A percentile compares a stretch with the other conserved stretches of the same genome.
Conservation (phyloP, 2,888 invertebrate genomes). For the Tethea ocularis region DNA sequence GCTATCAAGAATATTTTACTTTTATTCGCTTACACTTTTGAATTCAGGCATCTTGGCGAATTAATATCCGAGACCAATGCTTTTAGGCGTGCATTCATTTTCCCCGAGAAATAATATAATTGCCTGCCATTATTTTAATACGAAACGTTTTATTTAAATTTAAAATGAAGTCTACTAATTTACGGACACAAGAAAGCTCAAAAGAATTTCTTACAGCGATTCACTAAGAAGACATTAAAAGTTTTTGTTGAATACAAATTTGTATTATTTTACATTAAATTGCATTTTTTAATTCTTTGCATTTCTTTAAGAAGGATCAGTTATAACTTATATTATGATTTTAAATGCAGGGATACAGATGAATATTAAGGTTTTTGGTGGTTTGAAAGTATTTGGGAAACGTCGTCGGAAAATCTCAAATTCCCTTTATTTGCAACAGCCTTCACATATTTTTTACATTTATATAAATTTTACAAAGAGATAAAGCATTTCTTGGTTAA, state of each 20-base stretch:
- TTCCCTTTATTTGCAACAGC: too few relatives aligned
- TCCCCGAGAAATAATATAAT: conserved; percentile 21
- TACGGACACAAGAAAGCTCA: not conserved
- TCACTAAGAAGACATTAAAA: conserved; percentile 4
- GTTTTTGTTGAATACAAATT: conserved; percentile 2
- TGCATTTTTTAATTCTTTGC: not conserved
- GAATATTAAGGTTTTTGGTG: too few relatives aligned
- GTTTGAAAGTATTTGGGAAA: too few relatives aligned
- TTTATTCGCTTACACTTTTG: conserved; percentile 4
- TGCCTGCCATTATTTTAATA: conserved; percentile 6
- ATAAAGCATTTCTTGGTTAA: too few relatives aligned
- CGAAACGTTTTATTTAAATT: conserved; percentile 8
- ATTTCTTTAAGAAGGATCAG: too few relatives aligned
- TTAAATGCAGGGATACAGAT: too few relatives aligned
- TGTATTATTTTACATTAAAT: not conserved
- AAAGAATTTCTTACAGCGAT: not conserved
- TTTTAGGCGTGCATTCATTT: conserved; percentile 23
- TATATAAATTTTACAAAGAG: too few relatives aligned
- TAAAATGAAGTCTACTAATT: conserved; percentile 3
- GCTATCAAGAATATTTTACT: not conserved
- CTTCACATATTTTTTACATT: too few relatives aligned
- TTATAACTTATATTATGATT: not conserved
- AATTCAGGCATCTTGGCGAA: not conserved
- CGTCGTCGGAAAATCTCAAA: too few relatives aligned
- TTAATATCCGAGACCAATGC: conserved; percentile 11